Base-by-base conservation (phyloP, 2,888 invertebrate genomes). In the Eupithecia centaureata region DNA sequence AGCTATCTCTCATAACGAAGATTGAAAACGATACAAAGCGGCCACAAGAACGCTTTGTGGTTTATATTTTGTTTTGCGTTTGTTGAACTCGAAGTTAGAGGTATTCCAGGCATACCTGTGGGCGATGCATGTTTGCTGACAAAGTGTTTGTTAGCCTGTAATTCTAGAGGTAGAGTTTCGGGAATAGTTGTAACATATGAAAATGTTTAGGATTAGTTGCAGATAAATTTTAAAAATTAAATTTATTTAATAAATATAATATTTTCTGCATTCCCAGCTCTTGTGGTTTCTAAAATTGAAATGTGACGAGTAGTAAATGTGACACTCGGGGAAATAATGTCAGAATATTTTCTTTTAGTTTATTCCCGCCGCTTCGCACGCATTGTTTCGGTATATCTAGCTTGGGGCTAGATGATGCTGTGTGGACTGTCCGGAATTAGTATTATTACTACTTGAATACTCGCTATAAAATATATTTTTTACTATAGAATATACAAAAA, bases 1-100 rank as follows among this genome's bases (percentile, higher is more conserved):
- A 82, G 78, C 82, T 77, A 79, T 86, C 87, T 87, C 87, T 89
- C 87, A 89, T 89, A 89, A 89, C 85, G 86, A 84, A 88, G 88
- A 88, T 90, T 89, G 86, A 86, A 88, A 87, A 82, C 87, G 86
- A 87, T 88, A 88, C 91, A 90, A 90, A 90, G 89, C 86, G 77
- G 78, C 90, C 90, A 77, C 91, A 89, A 87, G 89, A 88, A 87
- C 86, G 89, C 89, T 90, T 87, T 89, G 88, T 85, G 87, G 86
- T 84, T 79, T 81, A 87, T 88, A 88, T 89, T 91, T 90, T 86
- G 87, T 84, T 73, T 56, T 63, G 61, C 66, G 42, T 64, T 82
- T 82, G 68, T 65, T 68, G 58, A 68, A 69, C 62, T 57, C 74
- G 75, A 75, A 77, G 81, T 75, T 73, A 57, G 74, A 74, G 77